Evolutionary conservation across 2,888 invertebrate species (phyloP), one percentile per base, ranked within the genome.

Genomic region (Lingula anatina): DNA sequence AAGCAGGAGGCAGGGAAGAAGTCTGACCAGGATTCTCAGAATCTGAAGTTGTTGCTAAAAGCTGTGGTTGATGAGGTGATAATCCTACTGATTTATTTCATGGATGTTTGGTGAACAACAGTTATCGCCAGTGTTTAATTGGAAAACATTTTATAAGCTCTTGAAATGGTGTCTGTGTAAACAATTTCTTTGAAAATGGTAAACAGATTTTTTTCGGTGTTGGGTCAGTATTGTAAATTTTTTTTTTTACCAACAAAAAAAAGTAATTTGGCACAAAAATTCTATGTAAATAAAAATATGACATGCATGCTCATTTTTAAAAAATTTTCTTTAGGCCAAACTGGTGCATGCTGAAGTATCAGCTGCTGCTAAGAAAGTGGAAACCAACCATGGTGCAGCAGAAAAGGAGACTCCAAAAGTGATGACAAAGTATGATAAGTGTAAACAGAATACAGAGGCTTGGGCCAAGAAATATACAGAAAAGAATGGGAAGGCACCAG

Each of bases 391-490:
- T 42, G 54, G 55, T 21, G 49, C 50, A 7, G 57, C 53, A 1
- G 50, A 59, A 7, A 40, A 47, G 7, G 50, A 53, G 23, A 44
- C 56, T 5, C 45, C 42, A 37, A 46, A 54, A 37, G 38, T 55
- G 31, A 57, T 57, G 26, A 53, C 57, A 27, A 40, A 55, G 25
- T 50, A 61, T 38, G 59, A 61, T 9, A 49, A 52, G n/a, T 57
- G 51, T 25, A 54, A 64, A 46, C 59, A 61, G 40, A 57, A 60
- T 5, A 50, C 58, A 25, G 57, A 61, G n/a, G 46, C 49, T 5
- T 67, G 65, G 65, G 58, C 50, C 23, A 54, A 55, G 28, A 58
- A 55, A 43, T 67, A 51, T 51, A 56, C 57, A 54, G 56, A 60
- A 41, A 52, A 57, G 42, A 55, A 66, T 50, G 59, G 54, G 7